These are phyloP conservation scores for Drosophila multiciliata DNA, from an alignment of 2,888 invertebrate genomes.

Conservation along the genomic window DNA sequence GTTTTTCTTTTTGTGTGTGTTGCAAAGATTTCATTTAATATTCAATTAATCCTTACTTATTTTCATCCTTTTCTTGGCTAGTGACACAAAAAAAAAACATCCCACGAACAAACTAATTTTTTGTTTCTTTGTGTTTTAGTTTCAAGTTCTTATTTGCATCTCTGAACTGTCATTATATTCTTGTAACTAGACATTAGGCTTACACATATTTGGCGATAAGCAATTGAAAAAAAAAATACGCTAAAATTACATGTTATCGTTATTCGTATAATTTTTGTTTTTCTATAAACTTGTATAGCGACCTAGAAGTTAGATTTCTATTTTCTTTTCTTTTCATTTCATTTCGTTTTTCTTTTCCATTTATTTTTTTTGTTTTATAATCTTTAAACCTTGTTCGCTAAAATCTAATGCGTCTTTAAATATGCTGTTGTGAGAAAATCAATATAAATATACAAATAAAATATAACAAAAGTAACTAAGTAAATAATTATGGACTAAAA, in stretches of 20 bases:
- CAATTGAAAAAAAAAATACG: slow-evolving; percentile 61
- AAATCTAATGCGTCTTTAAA: slow-evolving; percentile 78
- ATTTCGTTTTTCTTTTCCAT: slow-evolving; percentile 18
- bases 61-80: slow-evolving; percentile 31
- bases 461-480: slow-evolving; percentile 16
- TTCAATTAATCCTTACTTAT: slow-evolving; percentile 29
- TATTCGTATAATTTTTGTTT: slow-evolving; percentile 58
- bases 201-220: slow-evolving; percentile 72
- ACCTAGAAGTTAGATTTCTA: slow-evolving; percentile 36
- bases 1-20: slow-evolving; percentile 28
- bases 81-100: slow-evolving; percentile 27
- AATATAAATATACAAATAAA: slow-evolving; percentile 6
- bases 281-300: slow-evolving; percentile 48
- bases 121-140: slow-evolving; percentile 35
- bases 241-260: slow-evolving; percentile 68
- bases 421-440: slow-evolving; percentile 54
- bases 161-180: slow-evolving; percentile 28
- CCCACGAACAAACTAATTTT: slow-evolving; percentile 32
- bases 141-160: slow-evolving; percentile 22
- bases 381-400: slow-evolving; percentile 54
- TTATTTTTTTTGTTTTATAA: slow-evolving; percentile 34
- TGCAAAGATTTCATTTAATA: slow-evolving; percentile 45
- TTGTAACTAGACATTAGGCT: slow-evolving; percentile 58
- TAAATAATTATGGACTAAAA: slow-evolving; percentile 25
- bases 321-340: slow-evolving; percentile 10